A percentile compares a stretch with the other conserved stretches of the same genome.
These are phyloP conservation scores for Drosophila punjabiensis DNA, from an alignment of 1,140 invertebrate species.

Conservation along the genomic window DNA sequence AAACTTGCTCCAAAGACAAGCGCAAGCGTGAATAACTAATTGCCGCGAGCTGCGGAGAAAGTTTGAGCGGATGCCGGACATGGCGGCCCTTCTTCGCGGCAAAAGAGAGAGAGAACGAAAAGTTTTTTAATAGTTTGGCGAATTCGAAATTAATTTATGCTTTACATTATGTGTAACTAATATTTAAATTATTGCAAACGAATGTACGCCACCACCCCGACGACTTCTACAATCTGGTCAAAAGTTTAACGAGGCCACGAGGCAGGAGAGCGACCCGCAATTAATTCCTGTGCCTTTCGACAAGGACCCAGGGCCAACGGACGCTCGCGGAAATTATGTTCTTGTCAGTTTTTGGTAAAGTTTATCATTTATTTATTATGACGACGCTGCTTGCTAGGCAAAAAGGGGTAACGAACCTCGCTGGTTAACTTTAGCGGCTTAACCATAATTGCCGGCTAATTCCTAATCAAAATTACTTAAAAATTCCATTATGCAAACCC, in stretches of 20 bases:
- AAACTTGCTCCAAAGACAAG: conserved; percentile 64
- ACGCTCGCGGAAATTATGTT: conserved; percentile 65
- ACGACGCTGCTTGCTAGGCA: conserved; percentile 50
- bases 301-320: conserved; percentile 27
- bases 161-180: conserved; percentile 83
- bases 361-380: conserved; percentile 71
- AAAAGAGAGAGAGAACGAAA: conserved; percentile 25
- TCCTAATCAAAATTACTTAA: conserved; percentile 60
- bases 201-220: conserved; percentile 32
- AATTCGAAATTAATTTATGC: conserved; percentile 84
- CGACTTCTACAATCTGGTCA: conserved; percentile 13
- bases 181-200: conserved; percentile 78
- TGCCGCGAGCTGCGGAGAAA: conserved; percentile 57
- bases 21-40: conserved; percentile 85
- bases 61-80: conserved; percentile 62
- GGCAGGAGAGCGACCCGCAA: conserved; percentile 50
- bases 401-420: conserved; percentile 3
- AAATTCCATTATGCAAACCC: conserved; percentile 66
- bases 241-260: conserved; percentile 64
- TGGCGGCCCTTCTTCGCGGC: conserved; percentile 22
- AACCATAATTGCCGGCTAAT: conserved; percentile 68
- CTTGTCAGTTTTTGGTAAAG: conserved; percentile 60
- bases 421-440: conserved; percentile 51
- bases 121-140: conserved; percentile 79
- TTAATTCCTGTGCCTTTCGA: conserved; percentile 67